Percentiles rank a stretch among this genome's conserved stretches.
Evolutionary conservation across 2,888 invertebrate species (phyloP).

Genomic region (Desoria tigrina): DNA sequence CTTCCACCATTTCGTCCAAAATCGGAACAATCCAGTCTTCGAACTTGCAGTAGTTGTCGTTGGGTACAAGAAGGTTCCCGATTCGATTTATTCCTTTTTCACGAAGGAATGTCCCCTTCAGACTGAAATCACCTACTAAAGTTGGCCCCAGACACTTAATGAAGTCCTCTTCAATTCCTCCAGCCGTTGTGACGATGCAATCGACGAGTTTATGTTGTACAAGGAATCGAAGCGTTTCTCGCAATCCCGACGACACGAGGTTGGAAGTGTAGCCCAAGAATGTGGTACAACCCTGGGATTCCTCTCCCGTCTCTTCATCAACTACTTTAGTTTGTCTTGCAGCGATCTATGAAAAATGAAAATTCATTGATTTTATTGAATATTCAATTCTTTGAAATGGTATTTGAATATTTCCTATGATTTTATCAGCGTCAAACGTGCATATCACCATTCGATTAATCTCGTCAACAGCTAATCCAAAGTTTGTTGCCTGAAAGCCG

Average conservation of each 20-base stretch:
- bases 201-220: slow-evolving; percentile 87
- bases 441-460: slow-evolving; percentile 79
- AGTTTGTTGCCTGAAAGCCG: slow-evolving; percentile 98
- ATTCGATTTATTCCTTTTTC: slow-evolving; percentile 86
- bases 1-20: slow-evolving; percentile 82
- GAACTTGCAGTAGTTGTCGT: slow-evolving; percentile 96
- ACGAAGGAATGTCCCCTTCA: slow-evolving; percentile 76
- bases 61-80: slow-evolving; percentile 94
- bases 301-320: slow-evolving; percentile 35
- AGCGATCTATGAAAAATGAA: slow-evolving; percentile 58
- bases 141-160: slow-evolving; percentile 97
- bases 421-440: not conserved
- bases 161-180: slow-evolving; percentile 97
- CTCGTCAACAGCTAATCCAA: slow-evolving; percentile 86
- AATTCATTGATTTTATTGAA: not conserved
- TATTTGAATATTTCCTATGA: too few relatives aligned
- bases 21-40: slow-evolving; percentile 97
- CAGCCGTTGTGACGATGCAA: slow-evolving; percentile 95
- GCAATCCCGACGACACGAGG: slow-evolving; percentile 89
- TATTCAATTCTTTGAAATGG: too few relatives aligned
- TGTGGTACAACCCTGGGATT: slow-evolving; percentile 71
- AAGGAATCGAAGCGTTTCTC: slow-evolving; percentile 86
- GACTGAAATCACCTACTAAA: slow-evolving; percentile 84
- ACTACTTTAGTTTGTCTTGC: slow-evolving; percentile 26
- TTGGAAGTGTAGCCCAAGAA: slow-evolving; percentile 98